A percentile compares a stretch with the other conserved stretches of the same genome.
Evolutionary conservation across 2,888 invertebrate genomes (phyloP).

Genomic region (Peribatodes rhomboidaria): DNA sequence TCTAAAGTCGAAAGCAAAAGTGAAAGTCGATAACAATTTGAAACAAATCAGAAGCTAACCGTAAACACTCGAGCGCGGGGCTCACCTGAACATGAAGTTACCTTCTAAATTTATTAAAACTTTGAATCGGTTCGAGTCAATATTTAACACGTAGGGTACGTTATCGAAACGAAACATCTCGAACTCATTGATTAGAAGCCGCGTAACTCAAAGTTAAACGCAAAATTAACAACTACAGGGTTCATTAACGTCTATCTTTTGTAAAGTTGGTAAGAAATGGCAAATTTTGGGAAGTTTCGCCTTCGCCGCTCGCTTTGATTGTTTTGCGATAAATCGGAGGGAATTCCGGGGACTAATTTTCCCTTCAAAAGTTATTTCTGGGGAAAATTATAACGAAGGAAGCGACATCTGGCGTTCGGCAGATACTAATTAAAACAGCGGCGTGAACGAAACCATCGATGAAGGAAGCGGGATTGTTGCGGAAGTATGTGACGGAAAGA

Average conservation of each 20-base stretch:
- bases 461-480: constrained; percentile 25
- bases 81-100: constrained; percentile 40
- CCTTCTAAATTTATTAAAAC: constrained; percentile 46
- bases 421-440: constrained; percentile 49
- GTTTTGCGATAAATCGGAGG: constrained; percentile 71
- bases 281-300: constrained; percentile 52
- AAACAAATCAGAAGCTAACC: constrained; percentile 43
- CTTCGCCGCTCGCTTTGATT: constrained; percentile 60
- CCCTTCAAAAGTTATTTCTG: constrained; percentile 58
- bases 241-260: constrained; percentile 74
- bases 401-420: constrained; percentile 53
- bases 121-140: constrained; percentile 39
- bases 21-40: constrained; percentile 35
- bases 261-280: constrained; percentile 60
- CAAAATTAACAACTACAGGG: constrained; percentile 69
- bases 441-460: constrained; percentile 36
- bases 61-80: constrained; percentile 32
- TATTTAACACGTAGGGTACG: constrained; percentile 26
- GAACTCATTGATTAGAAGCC: constrained; percentile 63
- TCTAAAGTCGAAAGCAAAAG: constrained; percentile 5
- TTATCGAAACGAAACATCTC: constrained; percentile 46
- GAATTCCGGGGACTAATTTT: constrained; percentile 63
- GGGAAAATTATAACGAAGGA: constrained; percentile 62
- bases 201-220: constrained; percentile 63
- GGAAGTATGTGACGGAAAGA: constrained; percentile 38